Evolutionary conservation across 2,888 invertebrate species (phyloP).

Genomic region (Cylindroiulus punctatus): DNA sequence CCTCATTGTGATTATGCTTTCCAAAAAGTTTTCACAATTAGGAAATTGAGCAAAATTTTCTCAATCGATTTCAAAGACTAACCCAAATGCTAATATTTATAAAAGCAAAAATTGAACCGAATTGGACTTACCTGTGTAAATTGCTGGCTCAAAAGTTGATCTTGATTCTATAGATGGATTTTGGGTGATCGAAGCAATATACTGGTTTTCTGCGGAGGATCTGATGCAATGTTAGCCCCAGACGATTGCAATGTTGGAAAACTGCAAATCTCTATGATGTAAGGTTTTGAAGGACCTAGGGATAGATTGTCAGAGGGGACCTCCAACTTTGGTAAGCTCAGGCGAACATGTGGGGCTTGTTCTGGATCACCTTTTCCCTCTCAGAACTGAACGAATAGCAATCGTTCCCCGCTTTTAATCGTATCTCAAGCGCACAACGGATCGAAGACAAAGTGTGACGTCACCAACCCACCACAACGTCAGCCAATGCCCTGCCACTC

Average conservation of each 20-base stretch:
- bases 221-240: background rate
- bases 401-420: slow-evolving; percentile 26
- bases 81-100: background rate
- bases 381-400: slow-evolving; percentile 33
- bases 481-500: slow-evolving; percentile 14
- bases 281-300: background rate
- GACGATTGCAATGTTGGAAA: background rate
- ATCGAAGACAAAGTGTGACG: slow-evolving; percentile 15
- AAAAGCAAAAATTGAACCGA: background rate
- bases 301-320: background rate
- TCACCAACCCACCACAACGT: background rate
- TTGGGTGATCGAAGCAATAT: background rate
- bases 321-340: slow-evolving; percentile 23
- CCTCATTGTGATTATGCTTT: too few relatives aligned
- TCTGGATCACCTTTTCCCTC: slow-evolving; percentile 31
- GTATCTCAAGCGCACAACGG: background rate
- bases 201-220: background rate
- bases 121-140: background rate
- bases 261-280: background rate
- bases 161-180: background rate
- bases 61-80: too few relatives aligned
- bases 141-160: background rate
- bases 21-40: too few relatives aligned
- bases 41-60: too few relatives aligned
- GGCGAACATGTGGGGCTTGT: background rate